Percentiles rank a stretch among this genome's conserved stretches.
Evolutionary conservation across 2,888 invertebrate species (phyloP).

Genomic region (Tachystola acroxantha): DNA sequence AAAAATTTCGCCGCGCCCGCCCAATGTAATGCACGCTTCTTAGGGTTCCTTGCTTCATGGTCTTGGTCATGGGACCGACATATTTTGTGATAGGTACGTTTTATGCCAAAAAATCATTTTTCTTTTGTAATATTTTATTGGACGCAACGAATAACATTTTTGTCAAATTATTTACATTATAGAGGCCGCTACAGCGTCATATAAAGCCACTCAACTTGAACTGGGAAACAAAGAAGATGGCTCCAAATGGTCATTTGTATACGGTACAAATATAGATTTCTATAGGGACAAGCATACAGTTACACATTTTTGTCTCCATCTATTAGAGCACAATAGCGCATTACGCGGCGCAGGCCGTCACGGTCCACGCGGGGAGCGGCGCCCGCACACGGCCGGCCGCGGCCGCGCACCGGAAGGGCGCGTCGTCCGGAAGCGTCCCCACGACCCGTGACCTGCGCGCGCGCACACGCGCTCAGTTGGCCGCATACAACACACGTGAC

Average conservation of each 20-base stretch:
- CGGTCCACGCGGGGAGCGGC: slow-evolving; percentile 41
- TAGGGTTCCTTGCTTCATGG: too few species aligned
- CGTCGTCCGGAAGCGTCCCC: slow-evolving; percentile 65
- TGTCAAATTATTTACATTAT: not conserved
- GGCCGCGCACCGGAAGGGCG: slow-evolving; percentile 67
- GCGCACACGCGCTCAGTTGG: slow-evolving; percentile 54
- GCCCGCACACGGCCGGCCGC: slow-evolving; percentile 26
- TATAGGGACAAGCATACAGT: slow-evolving; percentile 8
- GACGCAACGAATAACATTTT: not conserved
- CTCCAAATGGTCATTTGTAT: too few species aligned
- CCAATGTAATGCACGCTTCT: too few species aligned
- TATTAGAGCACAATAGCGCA: slow-evolving; percentile 60
- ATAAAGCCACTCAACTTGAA: too few species aligned
- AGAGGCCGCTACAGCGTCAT: not conserved
- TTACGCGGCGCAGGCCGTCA: slow-evolving; percentile 44
- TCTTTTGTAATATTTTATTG: too few species aligned
- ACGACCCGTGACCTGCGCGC: slow-evolving; percentile 57
- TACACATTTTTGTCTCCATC: slow-evolving; percentile 47
- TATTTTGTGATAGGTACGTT: not conserved
- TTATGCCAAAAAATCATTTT: not conserved
- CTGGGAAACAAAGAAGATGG: too few species aligned
- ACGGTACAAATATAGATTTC: too few species aligned
- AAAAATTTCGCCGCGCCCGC: too few species aligned
- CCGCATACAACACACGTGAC: slow-evolving; percentile 52
- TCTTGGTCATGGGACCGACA: slow-evolving; percentile 9